Evolutionary conservation across 2,113 vertebrate genomes (phyloP).

Genomic region (Engystomops pustulosus): DNA sequence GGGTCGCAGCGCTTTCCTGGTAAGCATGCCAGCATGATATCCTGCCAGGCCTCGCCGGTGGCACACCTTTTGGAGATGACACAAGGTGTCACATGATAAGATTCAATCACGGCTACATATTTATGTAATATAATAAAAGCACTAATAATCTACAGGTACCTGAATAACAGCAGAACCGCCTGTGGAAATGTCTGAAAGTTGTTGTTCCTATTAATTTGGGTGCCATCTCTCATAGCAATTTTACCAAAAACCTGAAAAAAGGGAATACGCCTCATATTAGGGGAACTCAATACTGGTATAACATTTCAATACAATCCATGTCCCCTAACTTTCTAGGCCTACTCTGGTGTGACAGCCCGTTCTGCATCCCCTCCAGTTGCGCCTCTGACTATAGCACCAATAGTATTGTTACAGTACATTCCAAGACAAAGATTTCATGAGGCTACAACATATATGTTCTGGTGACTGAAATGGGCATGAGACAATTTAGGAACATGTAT

Average conservation of each 20-base stretch:
- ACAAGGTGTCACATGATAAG: neutral
- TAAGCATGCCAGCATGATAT: slow-evolving; percentile 97
- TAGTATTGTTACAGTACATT: no score
- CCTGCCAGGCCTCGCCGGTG: slow-evolving; percentile 97
- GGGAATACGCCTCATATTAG: neutral
- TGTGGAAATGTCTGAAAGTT: slow-evolving; percentile 99
- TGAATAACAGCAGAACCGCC: slow-evolving; percentile 94
- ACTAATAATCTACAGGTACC: slow-evolving; percentile 71
- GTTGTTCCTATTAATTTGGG: slow-evolving; percentile 98
- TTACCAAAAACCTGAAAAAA: slow-evolving; percentile 93
- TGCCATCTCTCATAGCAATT: slow-evolving; percentile 94
- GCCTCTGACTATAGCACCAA: no score
- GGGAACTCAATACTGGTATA: no score
- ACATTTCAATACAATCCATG: no score
- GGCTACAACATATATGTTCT: no score
- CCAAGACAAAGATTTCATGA: no score
- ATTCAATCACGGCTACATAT: neutral
- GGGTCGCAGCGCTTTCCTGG: slow-evolving; percentile 93
- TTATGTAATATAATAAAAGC: neutral
- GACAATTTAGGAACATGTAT: no score
- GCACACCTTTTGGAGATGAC: slow-evolving; percentile 81
- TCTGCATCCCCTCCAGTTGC: no score
- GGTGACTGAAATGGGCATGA: no score
- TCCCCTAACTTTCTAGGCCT: no score
- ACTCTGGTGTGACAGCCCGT: no score